Base-by-base conservation (phyloP, 2,113 vertebrate genomes). In the Rhinogobius similis region DNA sequence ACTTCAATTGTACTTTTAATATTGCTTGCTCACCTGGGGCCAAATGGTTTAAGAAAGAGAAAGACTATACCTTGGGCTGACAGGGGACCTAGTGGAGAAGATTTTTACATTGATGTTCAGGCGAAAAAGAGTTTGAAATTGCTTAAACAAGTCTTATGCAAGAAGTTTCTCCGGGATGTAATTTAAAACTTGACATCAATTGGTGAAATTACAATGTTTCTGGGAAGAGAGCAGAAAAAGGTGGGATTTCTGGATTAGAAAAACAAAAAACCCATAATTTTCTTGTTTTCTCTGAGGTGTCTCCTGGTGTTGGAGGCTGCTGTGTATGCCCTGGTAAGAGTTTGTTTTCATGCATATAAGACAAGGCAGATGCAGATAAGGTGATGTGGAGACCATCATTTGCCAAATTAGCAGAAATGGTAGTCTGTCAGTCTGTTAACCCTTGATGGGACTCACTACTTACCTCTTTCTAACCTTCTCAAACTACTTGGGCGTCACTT, bases 11-110 rank as follows among this genome's bases (percentile, higher is more conserved):
- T 61, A 21, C 29, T 79, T 82, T 73, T 73, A 82, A 70, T 83
- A 76, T 76, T 79, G 65, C 70, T 84, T 69, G 68, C 64, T 81
- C 82, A 82, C 79, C 76, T 79, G 87, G 82, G 78, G 75, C 70
- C 83, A 76, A 72, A 72, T 69, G 69, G 59, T 82, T 75, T 66
- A 77, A 81, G 18, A 36, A 69, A 65, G 23, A 65, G 61, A 64
- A 58, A 36, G 21, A 63, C 58, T 70, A 36, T 67, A 39, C 36
- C 18, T 38, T 36, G 26, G 26, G 69, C 50, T 62, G 46, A n/a
- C 46, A 50, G 46, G n/a, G 46, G 20, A 50, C 18, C 46, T n/a
- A 50, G n/a, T 21, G 63, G 58, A 77, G 55, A 72, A 59, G 59
- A 67, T 73, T 76, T 76, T 65, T 79, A 72, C 65, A 13, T 68